A percentile compares a stretch with the other conserved stretches of the same genome.
phyloP scores from a whole-genome alignment of 2,113 vertebrate genomes.

The Myrmophylax atrothorax region DNA sequence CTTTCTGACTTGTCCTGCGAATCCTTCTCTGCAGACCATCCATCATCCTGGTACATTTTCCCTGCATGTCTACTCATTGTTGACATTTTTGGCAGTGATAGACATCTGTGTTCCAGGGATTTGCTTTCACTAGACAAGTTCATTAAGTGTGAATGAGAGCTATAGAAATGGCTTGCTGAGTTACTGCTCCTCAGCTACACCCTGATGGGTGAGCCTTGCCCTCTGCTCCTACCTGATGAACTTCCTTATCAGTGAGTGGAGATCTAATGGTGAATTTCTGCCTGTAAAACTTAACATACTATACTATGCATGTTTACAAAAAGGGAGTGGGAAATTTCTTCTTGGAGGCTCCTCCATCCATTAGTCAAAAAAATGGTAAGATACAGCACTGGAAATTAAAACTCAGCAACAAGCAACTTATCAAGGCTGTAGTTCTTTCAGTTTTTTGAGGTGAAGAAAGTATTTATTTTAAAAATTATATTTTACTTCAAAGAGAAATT shows the following conservation, averaged over 20 bases:
- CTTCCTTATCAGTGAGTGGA: background rate
- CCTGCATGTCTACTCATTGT: background rate
- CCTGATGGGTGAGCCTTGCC: fast-evolving
- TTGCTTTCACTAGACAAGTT: background rate
- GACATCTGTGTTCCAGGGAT: background rate
- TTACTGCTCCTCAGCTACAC: background rate
- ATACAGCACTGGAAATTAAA: background rate
- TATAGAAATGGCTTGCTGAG: background rate
- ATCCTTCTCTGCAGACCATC: background rate
- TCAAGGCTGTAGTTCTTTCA: background rate
- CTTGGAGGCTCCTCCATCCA: background rate
- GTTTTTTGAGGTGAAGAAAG: background rate
- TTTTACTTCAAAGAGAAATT: background rate
- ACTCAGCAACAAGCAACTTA: background rate
- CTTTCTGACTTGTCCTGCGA: background rate
- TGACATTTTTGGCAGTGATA: background rate
- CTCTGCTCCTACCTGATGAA: background rate
- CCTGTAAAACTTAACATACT: background rate
- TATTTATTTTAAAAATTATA: background rate
- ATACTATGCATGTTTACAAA: background rate
- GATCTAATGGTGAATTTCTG: background rate
- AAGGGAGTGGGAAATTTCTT: background rate
- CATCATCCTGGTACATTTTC: background rate
- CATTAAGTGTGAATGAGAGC: background rate
- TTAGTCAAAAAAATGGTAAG: background rate